Conservation (phyloP, 2,113 vertebrate species). For the Reinhardtius hippoglossoides region DNA sequence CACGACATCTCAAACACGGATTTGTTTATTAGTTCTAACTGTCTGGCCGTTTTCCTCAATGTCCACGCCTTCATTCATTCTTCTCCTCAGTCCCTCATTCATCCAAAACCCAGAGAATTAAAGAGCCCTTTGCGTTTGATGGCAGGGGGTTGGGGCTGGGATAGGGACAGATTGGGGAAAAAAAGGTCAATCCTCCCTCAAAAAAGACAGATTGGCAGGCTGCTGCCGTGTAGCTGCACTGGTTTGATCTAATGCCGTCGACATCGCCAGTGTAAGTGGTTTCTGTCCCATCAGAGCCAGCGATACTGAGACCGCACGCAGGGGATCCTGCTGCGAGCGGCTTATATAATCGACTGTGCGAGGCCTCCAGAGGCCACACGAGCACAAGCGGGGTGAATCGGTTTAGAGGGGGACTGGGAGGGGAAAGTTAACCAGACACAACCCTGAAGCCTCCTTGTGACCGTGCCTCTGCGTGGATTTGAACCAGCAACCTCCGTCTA, state of each 20-base stretch:
- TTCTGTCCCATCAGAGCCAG: conserved; percentile 19
- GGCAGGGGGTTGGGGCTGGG: too few species aligned
- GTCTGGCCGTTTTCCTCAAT: background rate
- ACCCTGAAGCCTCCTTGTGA: background rate
- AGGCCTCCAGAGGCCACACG: conserved; percentile 21
- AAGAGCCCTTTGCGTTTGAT: background rate
- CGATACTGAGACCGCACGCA: conserved; percentile 18
- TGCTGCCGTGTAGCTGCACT: background rate
- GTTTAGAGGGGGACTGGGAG: background rate
- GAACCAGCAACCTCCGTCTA: conserved; percentile 4
- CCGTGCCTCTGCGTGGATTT: background rate
- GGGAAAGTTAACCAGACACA: too few species aligned
- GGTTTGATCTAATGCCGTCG: conserved; percentile 25
- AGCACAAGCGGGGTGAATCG: background rate
- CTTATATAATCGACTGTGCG: conserved; percentile 43
- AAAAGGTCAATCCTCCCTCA: conserved; percentile 33
- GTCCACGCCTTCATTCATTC: conserved; percentile 5
- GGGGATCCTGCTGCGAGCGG: background rate
- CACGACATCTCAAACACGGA: background rate
- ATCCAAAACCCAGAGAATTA: background rate
- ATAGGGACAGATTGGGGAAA: too few species aligned
- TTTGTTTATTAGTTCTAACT: background rate
- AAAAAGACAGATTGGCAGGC: conserved; percentile 44
- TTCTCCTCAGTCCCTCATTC: background rate
- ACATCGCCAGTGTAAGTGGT: conserved; percentile 29